These are phyloP conservation scores for Apodemia zela DNA, from an alignment of 2,888 invertebrate species.

Conservation along the genomic window DNA sequence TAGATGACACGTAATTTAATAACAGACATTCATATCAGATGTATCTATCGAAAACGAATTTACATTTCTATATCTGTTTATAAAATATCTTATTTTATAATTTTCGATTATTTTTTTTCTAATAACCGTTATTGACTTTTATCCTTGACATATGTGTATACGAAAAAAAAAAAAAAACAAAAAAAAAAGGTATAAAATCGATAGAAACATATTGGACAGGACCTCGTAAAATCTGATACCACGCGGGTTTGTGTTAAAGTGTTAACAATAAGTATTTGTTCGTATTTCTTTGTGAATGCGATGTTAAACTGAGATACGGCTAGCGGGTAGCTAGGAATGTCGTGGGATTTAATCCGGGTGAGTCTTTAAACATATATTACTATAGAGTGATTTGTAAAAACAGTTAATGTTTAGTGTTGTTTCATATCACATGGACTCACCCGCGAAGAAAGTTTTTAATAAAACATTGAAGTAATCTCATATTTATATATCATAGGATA, in stretches of 20 bases:
- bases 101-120: too few relatives aligned
- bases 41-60: too few relatives aligned
- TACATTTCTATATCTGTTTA: background rate
- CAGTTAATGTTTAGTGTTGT: background rate
- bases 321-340: conserved; percentile 39
- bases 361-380: background rate
- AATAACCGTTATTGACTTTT: too few relatives aligned
- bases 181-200: conserved; percentile 16
- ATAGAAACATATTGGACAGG: conserved; percentile 44
- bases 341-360: conserved; percentile 21
- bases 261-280: conserved; percentile 43
- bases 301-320: conserved; percentile 20
- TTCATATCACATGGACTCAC: background rate
- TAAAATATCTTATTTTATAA: too few relatives aligned
- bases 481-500: too few relatives aligned
- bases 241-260: conserved; percentile 58
- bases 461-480: too few relatives aligned
- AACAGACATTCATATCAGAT: too few relatives aligned
- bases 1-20: too few relatives aligned
- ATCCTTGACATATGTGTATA: too few relatives aligned
- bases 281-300: conserved; percentile 20
- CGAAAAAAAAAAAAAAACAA: too few relatives aligned
- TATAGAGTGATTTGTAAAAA: background rate
- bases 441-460: too few relatives aligned
- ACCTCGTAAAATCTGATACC: conserved; percentile 36